Base-by-base conservation (phyloP, 2,888 invertebrate genomes). In the Lepidonotus clava region DNA sequence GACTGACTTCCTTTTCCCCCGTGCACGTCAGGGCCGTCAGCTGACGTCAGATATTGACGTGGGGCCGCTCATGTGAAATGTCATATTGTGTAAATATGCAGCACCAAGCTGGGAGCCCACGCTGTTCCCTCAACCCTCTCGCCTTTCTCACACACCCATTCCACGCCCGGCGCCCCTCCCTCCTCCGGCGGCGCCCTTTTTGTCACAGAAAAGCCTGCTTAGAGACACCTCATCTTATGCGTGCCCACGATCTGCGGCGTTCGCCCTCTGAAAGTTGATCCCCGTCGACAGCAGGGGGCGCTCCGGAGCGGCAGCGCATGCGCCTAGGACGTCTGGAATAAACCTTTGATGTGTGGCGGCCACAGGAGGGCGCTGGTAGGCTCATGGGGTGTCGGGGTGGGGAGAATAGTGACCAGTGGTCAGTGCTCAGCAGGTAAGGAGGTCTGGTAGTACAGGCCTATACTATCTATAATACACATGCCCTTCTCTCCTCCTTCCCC, bases 11-110 rank as follows among this genome's bases (percentile, higher is more conserved):
- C 80, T 80, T 80, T 80, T 80, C 46, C 80, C 76, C 38, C 21
- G 76, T 38, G 76, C 76, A 76, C 80, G 80, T 32, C 80, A n/a
- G 46, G 21, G 41, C 41, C 76, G 76, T 76, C 76, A 76, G 80
- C 24, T 24, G 46, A 1, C 80, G 80, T 80, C 51, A 18, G 46
- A 32, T 80, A 80, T 80, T 80, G 80, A 80, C 80, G 80, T 46
- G 46, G 36, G 80, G 46, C 24, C 80, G 80, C 46, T 80, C 80
- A 80, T 80, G 80, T 80, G 80, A 80, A 80, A 41, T 80, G 80
- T 80, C 80, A 80, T 80, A 80, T 80, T 80, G 80, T 80, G 80
- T 46, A 80, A 80, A 80, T 80, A 80, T 80, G 80, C 80, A 51
- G 46, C 80, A 24, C 1, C 24, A 24, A 32, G 32, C 21, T 21